phyloP scores from a whole-genome alignment of 2,888 invertebrate genomes.

The Drosophila aldrichi region DNA sequence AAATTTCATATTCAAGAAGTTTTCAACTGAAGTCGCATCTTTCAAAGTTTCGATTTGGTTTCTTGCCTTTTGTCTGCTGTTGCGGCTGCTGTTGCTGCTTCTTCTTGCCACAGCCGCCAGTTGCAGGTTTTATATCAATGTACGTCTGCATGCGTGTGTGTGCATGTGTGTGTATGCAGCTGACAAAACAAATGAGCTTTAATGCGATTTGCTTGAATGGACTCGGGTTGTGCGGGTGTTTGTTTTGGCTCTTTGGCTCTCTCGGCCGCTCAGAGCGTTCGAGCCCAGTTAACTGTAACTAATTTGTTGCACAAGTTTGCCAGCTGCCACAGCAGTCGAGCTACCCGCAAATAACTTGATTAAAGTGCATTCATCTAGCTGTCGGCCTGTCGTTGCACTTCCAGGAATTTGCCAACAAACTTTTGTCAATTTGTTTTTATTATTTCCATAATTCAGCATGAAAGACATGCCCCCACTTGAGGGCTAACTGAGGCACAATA shows the following conservation, averaged over 20 bases:
- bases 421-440: constrained; percentile 21
- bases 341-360: constrained; percentile 44
- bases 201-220: constrained; percentile 81
- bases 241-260: constrained; percentile 46
- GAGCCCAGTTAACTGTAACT: constrained; percentile 78
- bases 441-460: background rate
- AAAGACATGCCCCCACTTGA: background rate
- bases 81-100: background rate
- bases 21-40: constrained; percentile 6
- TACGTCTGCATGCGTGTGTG: constrained; percentile 13
- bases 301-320: constrained; percentile 58
- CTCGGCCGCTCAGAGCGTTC: constrained; percentile 29
- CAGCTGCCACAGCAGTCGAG: constrained; percentile 20
- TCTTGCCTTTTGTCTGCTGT: constrained; percentile 37
- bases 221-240: constrained; percentile 60
- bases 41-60: constrained; percentile 34
- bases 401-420: background rate
- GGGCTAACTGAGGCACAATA: background rate
- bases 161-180: constrained; percentile 64
- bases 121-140: constrained; percentile 6
- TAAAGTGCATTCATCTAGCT: constrained; percentile 24
- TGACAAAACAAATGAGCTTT: constrained; percentile 84
- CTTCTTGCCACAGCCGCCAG: constrained; percentile 21
- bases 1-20: constrained; percentile 10
- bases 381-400: background rate